Evolutionary conservation across 2,113 vertebrate genomes (phyloP).

Genomic region (Phyllostomus hastatus): DNA sequence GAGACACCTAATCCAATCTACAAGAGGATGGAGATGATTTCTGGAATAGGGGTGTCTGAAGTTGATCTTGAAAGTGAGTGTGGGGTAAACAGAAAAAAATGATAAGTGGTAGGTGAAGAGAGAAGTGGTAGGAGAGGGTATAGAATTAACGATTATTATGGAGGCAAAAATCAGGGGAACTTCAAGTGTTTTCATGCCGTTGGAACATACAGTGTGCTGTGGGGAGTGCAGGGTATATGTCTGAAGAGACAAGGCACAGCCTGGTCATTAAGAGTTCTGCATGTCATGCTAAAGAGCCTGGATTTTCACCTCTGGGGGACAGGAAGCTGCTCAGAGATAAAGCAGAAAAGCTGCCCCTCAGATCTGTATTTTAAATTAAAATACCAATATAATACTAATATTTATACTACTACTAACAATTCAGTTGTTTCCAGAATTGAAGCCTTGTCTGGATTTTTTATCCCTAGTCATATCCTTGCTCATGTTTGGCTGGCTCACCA

Average conservation of each 20-base stretch:
- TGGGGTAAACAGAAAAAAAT: not conserved
- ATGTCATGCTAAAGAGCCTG: not conserved
- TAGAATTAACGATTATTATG: not conserved
- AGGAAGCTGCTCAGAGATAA: not conserved
- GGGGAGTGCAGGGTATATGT: fast-evolving
- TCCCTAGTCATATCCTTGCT: not conserved
- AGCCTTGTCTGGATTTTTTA: not conserved
- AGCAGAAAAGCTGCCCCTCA: not conserved
- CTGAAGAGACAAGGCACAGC: not conserved
- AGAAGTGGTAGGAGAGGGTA: not conserved
- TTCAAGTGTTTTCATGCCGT: not conserved
- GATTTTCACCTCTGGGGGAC: not conserved
- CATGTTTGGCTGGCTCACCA: not conserved
- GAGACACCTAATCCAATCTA: not conserved
- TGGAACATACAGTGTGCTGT: not conserved
- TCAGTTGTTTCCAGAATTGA: not conserved
- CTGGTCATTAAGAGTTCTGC: no score
- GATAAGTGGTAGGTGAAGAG: fast-evolving
- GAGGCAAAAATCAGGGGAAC: not conserved
- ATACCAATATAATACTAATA: not conserved
- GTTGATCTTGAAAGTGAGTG: not conserved
- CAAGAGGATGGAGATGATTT: not conserved
- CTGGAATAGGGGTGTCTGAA: not conserved
- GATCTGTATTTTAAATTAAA: not conserved
- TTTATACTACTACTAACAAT: not conserved